These are phyloP conservation scores for Acrobasis repandana DNA, from an alignment of 2,888 invertebrate genomes.

Conservation along the genomic window DNA sequence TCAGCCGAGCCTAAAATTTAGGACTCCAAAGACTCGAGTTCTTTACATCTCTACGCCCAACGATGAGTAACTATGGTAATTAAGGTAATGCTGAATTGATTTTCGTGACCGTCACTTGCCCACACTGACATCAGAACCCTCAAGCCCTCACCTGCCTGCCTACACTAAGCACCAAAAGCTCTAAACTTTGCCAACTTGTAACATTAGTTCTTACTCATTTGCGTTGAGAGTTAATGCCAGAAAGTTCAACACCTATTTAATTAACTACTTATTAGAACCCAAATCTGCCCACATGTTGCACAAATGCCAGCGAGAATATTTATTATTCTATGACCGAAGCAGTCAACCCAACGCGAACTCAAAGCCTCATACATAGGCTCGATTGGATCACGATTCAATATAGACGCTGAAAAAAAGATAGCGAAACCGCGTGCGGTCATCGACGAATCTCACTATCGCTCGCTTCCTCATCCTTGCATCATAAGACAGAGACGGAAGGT, in stretches of 20 bases:
- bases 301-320: not conserved
- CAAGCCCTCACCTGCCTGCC: too few species aligned
- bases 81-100: too few species aligned
- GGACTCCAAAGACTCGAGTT: too few species aligned
- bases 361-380: constrained; percentile 31
- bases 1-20: too few species aligned
- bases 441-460: constrained; percentile 15
- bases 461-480: constrained; percentile 4
- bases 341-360: not conserved
- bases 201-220: not conserved
- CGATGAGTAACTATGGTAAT: too few species aligned
- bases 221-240: not conserved
- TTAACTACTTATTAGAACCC: not conserved
- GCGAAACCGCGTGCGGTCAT: constrained; percentile 42
- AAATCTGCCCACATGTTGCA: not conserved
- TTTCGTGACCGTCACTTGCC: too few species aligned
- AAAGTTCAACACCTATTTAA: not conserved
- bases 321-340: not conserved
- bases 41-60: too few species aligned
- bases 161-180: too few species aligned
- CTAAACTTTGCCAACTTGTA: not conserved
- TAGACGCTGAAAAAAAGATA: constrained; percentile 49
- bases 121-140: too few species aligned
- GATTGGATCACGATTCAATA: constrained; percentile 59
- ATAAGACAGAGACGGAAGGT: constrained; percentile 22